Conservation (phyloP, 2,888 invertebrate species). For the Drosophila prolongata region DNA sequence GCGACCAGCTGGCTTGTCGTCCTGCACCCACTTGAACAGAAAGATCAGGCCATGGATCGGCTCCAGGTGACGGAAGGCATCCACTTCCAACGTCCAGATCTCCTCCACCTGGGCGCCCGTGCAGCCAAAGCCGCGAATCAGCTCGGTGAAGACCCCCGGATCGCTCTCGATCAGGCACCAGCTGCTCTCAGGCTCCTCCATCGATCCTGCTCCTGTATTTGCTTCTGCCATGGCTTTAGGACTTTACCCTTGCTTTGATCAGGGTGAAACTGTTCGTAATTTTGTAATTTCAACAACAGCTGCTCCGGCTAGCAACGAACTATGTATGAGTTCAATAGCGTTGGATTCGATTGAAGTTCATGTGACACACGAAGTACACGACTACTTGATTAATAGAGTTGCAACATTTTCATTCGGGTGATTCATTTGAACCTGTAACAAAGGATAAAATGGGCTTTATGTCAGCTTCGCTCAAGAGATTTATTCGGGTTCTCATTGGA, state of each 20-base stretch:
- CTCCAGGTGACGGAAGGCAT: slow-evolving; percentile 93
- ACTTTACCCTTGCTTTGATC: too few species aligned
- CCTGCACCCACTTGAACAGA: slow-evolving; percentile 96
- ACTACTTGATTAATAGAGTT: slow-evolving; percentile 10
- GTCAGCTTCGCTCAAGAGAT: neutral
- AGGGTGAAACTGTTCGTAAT: too few species aligned
- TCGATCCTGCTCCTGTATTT: neutral
- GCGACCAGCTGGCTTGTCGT: slow-evolving; percentile 91
- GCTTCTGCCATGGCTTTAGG: slow-evolving; percentile 5
- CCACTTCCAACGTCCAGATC: slow-evolving; percentile 96
- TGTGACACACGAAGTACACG: neutral
- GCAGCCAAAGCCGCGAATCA: slow-evolving; percentile 97
- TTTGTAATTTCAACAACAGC: neutral
- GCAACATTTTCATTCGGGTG: slow-evolving; percentile 18
- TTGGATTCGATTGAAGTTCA: neutral
- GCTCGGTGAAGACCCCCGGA: slow-evolving; percentile 99
- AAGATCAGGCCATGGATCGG: slow-evolving; percentile 99
- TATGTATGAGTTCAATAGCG: neutral
- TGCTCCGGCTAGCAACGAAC: neutral
- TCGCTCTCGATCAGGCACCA: slow-evolving; percentile 99
- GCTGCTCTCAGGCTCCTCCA: slow-evolving; percentile 84
- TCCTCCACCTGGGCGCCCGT: slow-evolving; percentile 98
- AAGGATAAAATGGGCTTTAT: neutral
- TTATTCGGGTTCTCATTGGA: neutral
- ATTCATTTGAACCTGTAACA: slow-evolving; percentile 1